Percentiles rank a stretch among this genome's conserved stretches.
Conservation (phyloP, 1,140 invertebrate genomes). For the Drosophila rufa region DNA sequence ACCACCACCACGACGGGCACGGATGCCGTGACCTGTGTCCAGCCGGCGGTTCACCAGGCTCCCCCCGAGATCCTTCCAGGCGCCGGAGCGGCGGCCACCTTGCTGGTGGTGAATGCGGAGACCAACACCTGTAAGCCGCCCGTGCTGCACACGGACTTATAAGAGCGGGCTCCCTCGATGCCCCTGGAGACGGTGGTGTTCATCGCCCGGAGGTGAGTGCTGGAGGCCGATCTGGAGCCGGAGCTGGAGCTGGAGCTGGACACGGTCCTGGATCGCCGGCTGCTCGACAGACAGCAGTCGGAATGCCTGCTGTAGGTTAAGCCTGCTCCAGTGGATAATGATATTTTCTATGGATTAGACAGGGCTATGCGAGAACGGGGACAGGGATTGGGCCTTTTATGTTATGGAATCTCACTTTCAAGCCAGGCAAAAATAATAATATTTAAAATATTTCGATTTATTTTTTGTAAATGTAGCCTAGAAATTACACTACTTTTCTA, state of each 20-base stretch:
- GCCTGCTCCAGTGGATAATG: constrained; percentile 25
- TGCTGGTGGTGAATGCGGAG: constrained; percentile 65
- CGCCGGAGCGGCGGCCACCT: constrained; percentile 19
- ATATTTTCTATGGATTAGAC: constrained; percentile 50
- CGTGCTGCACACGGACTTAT: constrained; percentile 82
- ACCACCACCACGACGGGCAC: constrained; percentile 63
- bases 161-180: constrained; percentile 63
- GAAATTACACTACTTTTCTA: background rate
- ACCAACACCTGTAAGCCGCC: constrained; percentile 71
- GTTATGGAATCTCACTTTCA: constrained; percentile 17
- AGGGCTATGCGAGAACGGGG: constrained; percentile 10
- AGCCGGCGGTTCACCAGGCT: constrained; percentile 34
- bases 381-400: background rate
- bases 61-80: constrained; percentile 6
- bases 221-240: constrained; percentile 14
- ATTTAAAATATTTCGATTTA: background rate
- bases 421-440: background rate
- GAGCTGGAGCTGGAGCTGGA: constrained; percentile 27
- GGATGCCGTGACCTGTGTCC: constrained; percentile 61
- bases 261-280: constrained; percentile 27
- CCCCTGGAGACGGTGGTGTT: constrained; percentile 76
- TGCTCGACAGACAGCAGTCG: constrained; percentile 27
- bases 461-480: background rate
- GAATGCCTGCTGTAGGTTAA: constrained; percentile 59
- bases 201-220: constrained; percentile 70